These are phyloP conservation scores for Aethina tumida DNA, from an alignment of 1,140 invertebrate species.

Conservation along the genomic window DNA sequence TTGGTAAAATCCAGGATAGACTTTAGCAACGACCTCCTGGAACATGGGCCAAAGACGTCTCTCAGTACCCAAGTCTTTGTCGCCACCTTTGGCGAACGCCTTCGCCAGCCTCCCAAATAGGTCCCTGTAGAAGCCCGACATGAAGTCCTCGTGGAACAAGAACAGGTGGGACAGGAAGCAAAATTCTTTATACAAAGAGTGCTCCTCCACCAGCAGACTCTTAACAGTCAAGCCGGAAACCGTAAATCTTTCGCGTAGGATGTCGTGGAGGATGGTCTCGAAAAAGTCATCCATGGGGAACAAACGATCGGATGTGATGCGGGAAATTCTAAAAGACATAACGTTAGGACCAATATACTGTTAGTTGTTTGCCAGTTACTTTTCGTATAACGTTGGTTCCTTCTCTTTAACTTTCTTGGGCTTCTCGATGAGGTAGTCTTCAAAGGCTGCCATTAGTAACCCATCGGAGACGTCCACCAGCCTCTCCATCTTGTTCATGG, in stretches of 20 bases:
- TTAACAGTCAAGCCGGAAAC: slow-evolving; percentile 42
- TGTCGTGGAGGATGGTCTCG: slow-evolving; percentile 34
- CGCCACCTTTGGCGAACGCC: slow-evolving; percentile 1
- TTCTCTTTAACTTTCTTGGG: slow-evolving; percentile 1
- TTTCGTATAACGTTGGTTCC: slow-evolving; percentile 16
- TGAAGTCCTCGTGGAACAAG: slow-evolving; percentile 53
- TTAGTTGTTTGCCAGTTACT: slow-evolving; percentile 9
- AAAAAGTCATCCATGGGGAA: slow-evolving; percentile 35
- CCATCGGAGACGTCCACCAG: slow-evolving; percentile 27
- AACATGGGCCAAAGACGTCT: slow-evolving; percentile 29
- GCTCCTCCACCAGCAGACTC: slow-evolving; percentile 40
- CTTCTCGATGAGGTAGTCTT: slow-evolving; percentile 17
- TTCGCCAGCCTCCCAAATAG: slow-evolving; percentile 45
- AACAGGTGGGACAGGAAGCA: slow-evolving; percentile 44
- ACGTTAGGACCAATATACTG: not conserved
- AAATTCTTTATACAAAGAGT: slow-evolving; percentile 41
- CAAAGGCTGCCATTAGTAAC: slow-evolving; percentile 29
- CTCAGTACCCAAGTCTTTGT: slow-evolving; percentile 23
- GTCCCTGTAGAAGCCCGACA: slow-evolving; percentile 50
- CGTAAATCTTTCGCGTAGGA: slow-evolving; percentile 39
- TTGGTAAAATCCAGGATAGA: slow-evolving; percentile 26
- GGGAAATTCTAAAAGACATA: slow-evolving; percentile 18
- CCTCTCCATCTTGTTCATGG: slow-evolving; percentile 24
- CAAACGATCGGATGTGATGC: slow-evolving; percentile 19
- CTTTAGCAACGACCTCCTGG: slow-evolving; percentile 28